Percentiles rank a stretch among this genome's conserved stretches.
Conservation (phyloP, 2,797 vertebrate genomes). For the Bradypus variegatus region DNA sequence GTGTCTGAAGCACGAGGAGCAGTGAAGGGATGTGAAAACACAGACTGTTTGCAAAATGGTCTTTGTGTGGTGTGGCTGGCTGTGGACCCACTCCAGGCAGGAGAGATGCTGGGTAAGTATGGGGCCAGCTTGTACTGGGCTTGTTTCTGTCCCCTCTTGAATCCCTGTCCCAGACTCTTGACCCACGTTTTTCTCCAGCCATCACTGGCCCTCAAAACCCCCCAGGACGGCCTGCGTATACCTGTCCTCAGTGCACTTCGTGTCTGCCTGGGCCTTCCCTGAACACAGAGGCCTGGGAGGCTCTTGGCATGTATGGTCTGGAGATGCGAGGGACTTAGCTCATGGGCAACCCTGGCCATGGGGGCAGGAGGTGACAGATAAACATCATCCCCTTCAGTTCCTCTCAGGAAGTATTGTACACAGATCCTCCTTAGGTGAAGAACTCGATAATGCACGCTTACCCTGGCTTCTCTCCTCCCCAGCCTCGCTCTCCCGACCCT, state of each 20-base stretch:
- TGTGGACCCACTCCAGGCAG: background rate
- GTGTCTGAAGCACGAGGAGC: rapidly evolving
- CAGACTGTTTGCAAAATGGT: background rate
- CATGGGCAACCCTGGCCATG: background rate
- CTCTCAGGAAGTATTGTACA: background rate
- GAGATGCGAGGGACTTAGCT: background rate
- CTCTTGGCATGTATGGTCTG: background rate
- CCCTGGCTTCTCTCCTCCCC: background rate
- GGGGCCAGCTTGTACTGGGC: background rate
- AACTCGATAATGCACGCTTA: rapidly evolving
- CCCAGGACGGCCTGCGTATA: rapidly evolving
- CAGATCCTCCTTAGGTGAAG: background rate
- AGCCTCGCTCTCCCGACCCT: background rate
- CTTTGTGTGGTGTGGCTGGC: no score
- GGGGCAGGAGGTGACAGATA: background rate
- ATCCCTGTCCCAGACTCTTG: background rate
- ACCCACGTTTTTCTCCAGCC: no score
- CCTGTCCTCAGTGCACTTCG: background rate
- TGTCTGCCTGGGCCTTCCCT: background rate
- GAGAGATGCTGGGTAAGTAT: background rate
- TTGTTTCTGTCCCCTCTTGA: background rate
- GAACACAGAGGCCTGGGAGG: background rate
- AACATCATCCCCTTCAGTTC: no score
- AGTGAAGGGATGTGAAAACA: background rate
- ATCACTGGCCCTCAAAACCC: background rate